phyloP scores from a whole-genome alignment of 2,888 invertebrate genomes.

The Diaphora mendica region DNA sequence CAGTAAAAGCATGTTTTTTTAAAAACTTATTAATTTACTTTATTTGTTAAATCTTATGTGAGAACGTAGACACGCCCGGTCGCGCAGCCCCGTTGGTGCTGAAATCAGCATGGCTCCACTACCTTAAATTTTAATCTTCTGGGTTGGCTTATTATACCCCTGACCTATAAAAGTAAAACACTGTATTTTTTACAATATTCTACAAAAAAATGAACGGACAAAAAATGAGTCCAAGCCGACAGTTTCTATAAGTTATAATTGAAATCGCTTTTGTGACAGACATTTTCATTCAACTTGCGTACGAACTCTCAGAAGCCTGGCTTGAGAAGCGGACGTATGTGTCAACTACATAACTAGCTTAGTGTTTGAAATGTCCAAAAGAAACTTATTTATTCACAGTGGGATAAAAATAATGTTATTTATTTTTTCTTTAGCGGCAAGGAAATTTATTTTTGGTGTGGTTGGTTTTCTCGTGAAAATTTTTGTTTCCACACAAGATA shows the following conservation, averaged over 20 bases:
- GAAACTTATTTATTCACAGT: neutral
- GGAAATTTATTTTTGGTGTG: too few species aligned
- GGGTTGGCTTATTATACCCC: neutral
- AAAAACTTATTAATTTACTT: too few species aligned
- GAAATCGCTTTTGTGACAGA: constrained; percentile 15
- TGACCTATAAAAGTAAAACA: neutral
- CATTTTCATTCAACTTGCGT: constrained; percentile 21
- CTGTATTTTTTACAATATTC: neutral
- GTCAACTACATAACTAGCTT: neutral
- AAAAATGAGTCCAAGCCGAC: neutral
- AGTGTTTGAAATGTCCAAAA: neutral
- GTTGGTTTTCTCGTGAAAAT: too few species aligned
- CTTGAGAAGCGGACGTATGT: neutral
- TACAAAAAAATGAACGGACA: neutral
- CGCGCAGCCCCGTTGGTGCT: too few species aligned
- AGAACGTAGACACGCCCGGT: too few species aligned
- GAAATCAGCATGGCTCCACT: too few species aligned
- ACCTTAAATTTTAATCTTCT: too few species aligned
- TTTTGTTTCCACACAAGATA: too few species aligned
- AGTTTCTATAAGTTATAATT: constrained; percentile 27
- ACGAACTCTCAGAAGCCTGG: neutral
- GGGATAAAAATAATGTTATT: neutral
- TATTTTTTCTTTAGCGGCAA: neutral
- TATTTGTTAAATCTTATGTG: too few species aligned
- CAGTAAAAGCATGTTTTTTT: too few species aligned